These are phyloP conservation scores for Salvelinus sp. DNA, from an alignment of 2,113 vertebrate species.

Conservation along the genomic window DNA sequence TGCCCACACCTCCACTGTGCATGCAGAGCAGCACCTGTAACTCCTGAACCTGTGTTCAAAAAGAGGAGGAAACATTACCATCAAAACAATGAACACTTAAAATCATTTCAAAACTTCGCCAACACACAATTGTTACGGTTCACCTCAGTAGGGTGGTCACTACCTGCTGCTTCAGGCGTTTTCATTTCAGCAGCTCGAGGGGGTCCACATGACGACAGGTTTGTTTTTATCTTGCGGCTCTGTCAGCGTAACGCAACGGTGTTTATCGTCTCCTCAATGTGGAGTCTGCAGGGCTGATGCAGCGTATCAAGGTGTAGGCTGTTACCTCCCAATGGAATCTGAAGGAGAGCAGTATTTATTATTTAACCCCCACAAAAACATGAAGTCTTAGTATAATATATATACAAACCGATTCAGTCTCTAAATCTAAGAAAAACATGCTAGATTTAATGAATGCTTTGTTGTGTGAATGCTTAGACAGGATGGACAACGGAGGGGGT, in stretches of 20 bases:
- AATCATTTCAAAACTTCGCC: neutral
- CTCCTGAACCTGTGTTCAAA: constrained; percentile 86
- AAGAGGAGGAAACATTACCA: neutral
- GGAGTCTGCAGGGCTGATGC: constrained; percentile 93
- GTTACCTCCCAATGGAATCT: constrained; percentile 96
- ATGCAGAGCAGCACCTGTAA: constrained; percentile 92
- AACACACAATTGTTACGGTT: no score
- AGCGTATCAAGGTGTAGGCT: constrained; percentile 97
- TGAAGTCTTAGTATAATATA: neutral
- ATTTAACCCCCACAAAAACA: neutral
- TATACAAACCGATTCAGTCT: neutral
- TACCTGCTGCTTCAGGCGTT: constrained; percentile 88
- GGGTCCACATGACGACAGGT: constrained; percentile 88
- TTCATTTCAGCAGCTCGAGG: constrained; percentile 82
- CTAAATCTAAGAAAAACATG: neutral
- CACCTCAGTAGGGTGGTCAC: neutral
- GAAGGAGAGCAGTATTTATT: neutral
- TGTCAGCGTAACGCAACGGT: constrained; percentile 93
- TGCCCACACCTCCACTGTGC: constrained; percentile 89
- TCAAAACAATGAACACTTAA: neutral
- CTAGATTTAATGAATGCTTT: neutral
- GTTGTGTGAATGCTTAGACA: no score
- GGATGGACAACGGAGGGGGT: no score
- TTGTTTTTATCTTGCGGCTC: constrained; percentile 97
- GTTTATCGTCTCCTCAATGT: constrained; percentile 95